Evolutionary conservation across 2,797 vertebrate species (phyloP).

Genomic region (Neosilurus mollespiculum): DNA sequence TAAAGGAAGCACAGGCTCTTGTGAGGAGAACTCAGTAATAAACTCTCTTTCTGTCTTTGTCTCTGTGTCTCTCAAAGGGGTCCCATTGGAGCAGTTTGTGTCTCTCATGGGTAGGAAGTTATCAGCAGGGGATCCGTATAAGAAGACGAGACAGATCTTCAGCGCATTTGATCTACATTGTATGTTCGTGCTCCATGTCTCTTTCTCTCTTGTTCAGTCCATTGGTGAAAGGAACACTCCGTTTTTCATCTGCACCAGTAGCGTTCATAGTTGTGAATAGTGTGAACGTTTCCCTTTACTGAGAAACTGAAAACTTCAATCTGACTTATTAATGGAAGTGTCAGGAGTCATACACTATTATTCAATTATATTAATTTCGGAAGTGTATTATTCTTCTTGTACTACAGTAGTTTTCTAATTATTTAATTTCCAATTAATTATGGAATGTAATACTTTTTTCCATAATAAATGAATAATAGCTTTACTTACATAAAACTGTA

Average conservation of each 20-base stretch:
- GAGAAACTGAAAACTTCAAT: background rate
- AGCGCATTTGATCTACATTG: constrained; percentile 69
- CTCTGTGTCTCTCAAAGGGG: constrained; percentile 61
- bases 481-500: too few relatives aligned
- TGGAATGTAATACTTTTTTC: background rate
- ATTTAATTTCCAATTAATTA: background rate
- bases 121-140: constrained; percentile 58
- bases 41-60: constrained; percentile 53
- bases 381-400: background rate
- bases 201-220: constrained; percentile 28
- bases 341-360: too few relatives aligned
- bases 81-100: constrained; percentile 69
- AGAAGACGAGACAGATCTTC: constrained; percentile 72
- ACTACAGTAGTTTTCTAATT: background rate
- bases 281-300: background rate
- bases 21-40: constrained; percentile 54
- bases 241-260: constrained; percentile 12
- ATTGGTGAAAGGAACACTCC: background rate
- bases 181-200: constrained; percentile 58
- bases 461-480: too few relatives aligned
- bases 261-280: background rate
- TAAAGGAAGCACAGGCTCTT: constrained; percentile 53
- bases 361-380: background rate
- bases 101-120: constrained; percentile 67
- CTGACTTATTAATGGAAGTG: background rate